phyloP scores from a whole-genome alignment of 2,888 invertebrate genomes.

The Ectemnius continuus region DNA sequence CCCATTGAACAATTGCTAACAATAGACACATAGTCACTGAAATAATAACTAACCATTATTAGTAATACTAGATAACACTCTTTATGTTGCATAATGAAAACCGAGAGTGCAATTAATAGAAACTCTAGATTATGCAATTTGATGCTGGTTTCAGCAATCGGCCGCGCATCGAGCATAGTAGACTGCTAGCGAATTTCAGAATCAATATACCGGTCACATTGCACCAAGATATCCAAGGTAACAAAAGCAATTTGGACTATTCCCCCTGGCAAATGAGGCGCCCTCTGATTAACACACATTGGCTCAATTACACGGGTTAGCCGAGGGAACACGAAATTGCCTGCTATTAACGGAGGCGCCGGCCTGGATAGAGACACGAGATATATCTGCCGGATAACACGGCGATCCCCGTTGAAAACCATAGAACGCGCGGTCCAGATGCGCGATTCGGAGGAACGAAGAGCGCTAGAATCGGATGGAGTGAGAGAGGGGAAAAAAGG shows the following conservation, averaged over 20 bases:
- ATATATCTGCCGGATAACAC: constrained; percentile 59
- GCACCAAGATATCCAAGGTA: constrained; percentile 58
- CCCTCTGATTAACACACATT: constrained; percentile 67
- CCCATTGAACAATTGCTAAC: no score
- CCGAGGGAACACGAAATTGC: constrained; percentile 65
- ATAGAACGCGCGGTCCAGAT: constrained; percentile 29
- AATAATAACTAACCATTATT: no score
- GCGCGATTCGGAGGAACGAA: neutral
- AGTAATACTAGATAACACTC: no score
- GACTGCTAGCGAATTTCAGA: neutral
- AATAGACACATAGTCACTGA: no score
- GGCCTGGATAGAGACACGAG: constrained; percentile 58
- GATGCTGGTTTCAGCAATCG: neutral
- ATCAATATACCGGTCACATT: constrained; percentile 24
- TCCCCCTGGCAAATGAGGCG: constrained; percentile 67
- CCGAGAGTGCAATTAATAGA: no score
- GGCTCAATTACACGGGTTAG: constrained; percentile 67
- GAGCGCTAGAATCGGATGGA: no score
- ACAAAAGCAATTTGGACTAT: constrained; percentile 67
- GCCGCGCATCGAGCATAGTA: neutral
- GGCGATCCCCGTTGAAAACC: constrained; percentile 53
- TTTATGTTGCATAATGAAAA: no score
- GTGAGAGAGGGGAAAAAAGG: constrained; percentile 27
- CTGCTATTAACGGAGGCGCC: constrained; percentile 65
- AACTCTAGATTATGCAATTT: no score